Conservation (phyloP, 2,797 vertebrate genomes). For the Sebastolobus altivelis region DNA sequence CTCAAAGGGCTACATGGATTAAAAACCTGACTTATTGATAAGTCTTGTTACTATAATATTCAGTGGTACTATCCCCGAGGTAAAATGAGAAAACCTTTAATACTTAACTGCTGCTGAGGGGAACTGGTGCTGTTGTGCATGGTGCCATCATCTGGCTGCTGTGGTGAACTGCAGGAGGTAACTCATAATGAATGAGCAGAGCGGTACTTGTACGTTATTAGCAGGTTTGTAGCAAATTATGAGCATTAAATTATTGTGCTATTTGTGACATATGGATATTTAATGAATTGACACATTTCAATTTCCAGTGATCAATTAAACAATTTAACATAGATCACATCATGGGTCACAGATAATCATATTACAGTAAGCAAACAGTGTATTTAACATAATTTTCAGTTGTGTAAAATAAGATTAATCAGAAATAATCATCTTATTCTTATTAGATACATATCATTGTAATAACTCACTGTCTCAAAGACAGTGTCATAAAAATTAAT, state of each 20-base stretch:
- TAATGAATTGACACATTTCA: background rate
- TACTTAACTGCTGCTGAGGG: background rate
- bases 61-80: background rate
- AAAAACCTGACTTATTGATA: background rate
- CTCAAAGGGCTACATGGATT: background rate
- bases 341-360: background rate
- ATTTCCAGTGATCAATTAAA: background rate
- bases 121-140: conserved; percentile 43
- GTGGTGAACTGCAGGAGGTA: conserved; percentile 15
- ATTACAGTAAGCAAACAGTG: background rate
- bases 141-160: conserved; percentile 56
- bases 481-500: background rate
- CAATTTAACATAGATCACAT: background rate
- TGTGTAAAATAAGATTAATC: background rate
- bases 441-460: background rate
- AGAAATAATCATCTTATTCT: background rate
- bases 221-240: background rate
- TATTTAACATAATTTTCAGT: background rate
- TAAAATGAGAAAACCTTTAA: too few relatives aligned
- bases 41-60: too few relatives aligned
- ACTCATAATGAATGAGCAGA: background rate
- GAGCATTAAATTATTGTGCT: too few relatives aligned
- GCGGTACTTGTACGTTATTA: background rate
- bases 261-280: background rate
- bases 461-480: background rate